Evolutionary conservation across 2,797 vertebrate species (phyloP), one percentile per base, ranked within the genome.

Genomic region (Dallia pectoralis): DNA sequence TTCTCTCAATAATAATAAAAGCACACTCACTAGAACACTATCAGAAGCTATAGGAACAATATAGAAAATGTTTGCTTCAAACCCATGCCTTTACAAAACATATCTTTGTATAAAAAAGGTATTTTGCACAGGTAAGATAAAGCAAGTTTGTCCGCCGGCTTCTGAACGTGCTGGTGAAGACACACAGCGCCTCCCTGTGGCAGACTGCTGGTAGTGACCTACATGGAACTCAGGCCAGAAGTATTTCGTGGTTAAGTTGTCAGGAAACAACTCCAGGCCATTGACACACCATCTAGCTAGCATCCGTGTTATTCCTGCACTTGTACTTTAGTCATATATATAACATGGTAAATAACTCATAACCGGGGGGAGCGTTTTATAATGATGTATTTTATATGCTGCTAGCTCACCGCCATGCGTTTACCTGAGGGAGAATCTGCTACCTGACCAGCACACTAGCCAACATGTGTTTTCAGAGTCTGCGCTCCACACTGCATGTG

Each of bases 111-210:
- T 9, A 19, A 0, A n/a, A 64, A 30, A 18, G 14, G 16, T 40
- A 22, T 9, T 30, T n/a, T 8, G 19, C n/a, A 32, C 49, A 6
- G 71, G 44, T 66, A 74, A 61, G 71, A 56, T 71, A 27, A 19
- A 65, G 67, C 25, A 47, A n/a, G 15, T 22, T 40, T 2, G 0
- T 44, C 27, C 30, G 30, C 36, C 51, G 25, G 27, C 47, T 69
- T 36, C 0, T 1, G 33, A 1, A 44, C 9, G 36, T 3, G 51
- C 74, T 70, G 18, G 2, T 48, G 84, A 85, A 69, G 81, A 76
- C 79, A n/a, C 77, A 69, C 59, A 87, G 82, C 85, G 84, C 88
- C 89, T 66, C 76, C 88, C 8, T 81, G 86, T 89, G 91, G 76
- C 15, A 3, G 14, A 62, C 25, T 4, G 14, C 22, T 29, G 25